These are phyloP conservation scores for Dreissena polymorpha DNA, from an alignment of 1,140 invertebrate genomes.

Conservation along the genomic window DNA sequence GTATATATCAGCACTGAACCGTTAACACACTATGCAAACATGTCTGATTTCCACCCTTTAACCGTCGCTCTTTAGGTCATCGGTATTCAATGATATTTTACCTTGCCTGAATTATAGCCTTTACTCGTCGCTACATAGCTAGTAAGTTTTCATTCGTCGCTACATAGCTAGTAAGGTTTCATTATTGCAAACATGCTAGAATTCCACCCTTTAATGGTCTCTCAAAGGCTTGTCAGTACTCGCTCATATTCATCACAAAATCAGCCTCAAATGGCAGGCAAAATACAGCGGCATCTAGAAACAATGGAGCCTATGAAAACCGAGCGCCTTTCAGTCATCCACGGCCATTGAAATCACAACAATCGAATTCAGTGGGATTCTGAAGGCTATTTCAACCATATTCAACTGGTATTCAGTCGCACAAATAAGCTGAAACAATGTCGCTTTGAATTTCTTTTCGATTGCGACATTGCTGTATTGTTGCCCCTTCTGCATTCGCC, in stretches of 20 bases:
- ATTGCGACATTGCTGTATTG: slow-evolving; percentile 6
- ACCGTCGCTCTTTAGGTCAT: too few relatives aligned
- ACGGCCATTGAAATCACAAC: not conserved
- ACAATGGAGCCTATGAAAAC: not conserved
- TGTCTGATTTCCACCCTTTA: too few relatives aligned
- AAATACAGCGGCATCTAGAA: not conserved
- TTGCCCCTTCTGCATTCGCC: not conserved
- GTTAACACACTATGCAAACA: too few relatives aligned
- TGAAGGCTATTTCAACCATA: not conserved
- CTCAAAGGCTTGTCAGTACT: too few relatives aligned
- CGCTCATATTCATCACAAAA: not conserved
- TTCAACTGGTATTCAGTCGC: not conserved
- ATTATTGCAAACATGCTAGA: too few relatives aligned
- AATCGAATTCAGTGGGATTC: not conserved
- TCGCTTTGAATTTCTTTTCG: slow-evolving; percentile 2
- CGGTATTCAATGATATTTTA: too few relatives aligned
- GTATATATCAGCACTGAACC: too few relatives aligned
- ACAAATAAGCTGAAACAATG: slow-evolving; percentile 10
- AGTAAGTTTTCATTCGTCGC: too few relatives aligned
- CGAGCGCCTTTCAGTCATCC: not conserved
- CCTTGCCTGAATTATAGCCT: too few relatives aligned
- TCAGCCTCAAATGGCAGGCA: not conserved
- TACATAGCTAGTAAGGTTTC: too few relatives aligned
- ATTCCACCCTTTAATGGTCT: too few relatives aligned
- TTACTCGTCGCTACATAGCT: too few relatives aligned